Conservation (phyloP, 2,797 vertebrate species). For the Ispidina picta region DNA sequence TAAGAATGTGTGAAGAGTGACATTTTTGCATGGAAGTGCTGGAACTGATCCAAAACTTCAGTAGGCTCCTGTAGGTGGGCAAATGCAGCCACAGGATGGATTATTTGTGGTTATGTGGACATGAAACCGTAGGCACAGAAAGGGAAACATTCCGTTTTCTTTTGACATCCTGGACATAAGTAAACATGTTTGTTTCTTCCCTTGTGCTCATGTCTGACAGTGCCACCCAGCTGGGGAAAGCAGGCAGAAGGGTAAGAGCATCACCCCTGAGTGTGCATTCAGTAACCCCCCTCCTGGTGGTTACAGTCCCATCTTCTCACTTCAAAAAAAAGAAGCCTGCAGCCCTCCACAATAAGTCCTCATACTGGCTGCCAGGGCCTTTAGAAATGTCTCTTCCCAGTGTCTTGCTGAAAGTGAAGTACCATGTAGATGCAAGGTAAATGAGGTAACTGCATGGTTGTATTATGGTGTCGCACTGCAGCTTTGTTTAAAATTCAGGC, state of each 20-base stretch:
- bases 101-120: background rate
- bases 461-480: background rate
- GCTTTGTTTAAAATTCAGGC: background rate
- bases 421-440: background rate
- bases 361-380: background rate
- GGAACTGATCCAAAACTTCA: background rate
- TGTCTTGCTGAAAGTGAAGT: background rate
- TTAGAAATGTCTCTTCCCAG: background rate
- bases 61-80: accelerated
- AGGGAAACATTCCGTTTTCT: background rate
- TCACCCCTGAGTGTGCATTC: no score
- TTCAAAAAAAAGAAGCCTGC: background rate
- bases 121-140: background rate
- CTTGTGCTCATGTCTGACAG: accelerated
- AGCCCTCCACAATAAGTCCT: background rate
- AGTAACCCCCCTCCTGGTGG: accelerated
- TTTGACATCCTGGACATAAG: background rate
- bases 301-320: background rate
- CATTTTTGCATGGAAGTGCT: background rate
- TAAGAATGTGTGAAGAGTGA: background rate
- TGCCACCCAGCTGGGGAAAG: background rate
- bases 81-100: background rate
- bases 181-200: background rate
- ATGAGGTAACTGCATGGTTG: background rate
- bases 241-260: background rate